Evolutionary conservation across 2,888 invertebrate species (phyloP), one percentile per base, ranked within the genome.

Genomic region (Stenurella melanura): DNA sequence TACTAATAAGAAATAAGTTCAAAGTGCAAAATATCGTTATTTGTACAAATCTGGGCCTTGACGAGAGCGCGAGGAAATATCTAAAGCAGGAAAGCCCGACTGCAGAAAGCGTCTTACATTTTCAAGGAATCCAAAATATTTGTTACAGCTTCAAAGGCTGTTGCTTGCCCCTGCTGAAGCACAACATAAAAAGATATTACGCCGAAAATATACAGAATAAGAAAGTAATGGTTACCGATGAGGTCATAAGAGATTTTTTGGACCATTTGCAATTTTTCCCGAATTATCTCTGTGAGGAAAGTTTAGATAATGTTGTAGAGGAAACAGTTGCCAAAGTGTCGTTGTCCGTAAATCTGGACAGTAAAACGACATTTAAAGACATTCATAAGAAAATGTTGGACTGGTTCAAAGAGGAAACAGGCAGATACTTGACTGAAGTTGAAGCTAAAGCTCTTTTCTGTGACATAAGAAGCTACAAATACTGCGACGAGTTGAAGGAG

Each of bases 101-200:
- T 0, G 34, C 57, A 56, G 69, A 69, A 11, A 54, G 26, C 19
- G n/a, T 69, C n/a, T 12, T 69, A 18, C 56, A 68, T 7, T 57
- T 6, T 15, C 10, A 58, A 1, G 38, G 69, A 1, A n/a, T n/a
- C 56, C 5, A 26, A 1, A 21, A 26, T 34, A 10, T 12, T 10
- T 54, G 18, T 21, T 69, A 69, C 21, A 19, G 34, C 1, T 69
- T 69, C 56, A 38, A 7, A 7, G 38, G 38, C 38, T 38, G 38
- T 38, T 38, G 10, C 38, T 38, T 38, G 38, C 7, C 38, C 1
- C 4, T 5, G 2, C 15, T 67, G 12, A 50, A 21, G 18, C 19
- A 50, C 9, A 63, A 63, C 3, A 34, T 63, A 63, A n/a, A 63
- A 15, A 63, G 5, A 10, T 63, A 63, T 34, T 54, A 67, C 56